These are phyloP conservation scores for Phalloptychus januarius DNA, from an alignment of 2,797 vertebrate species.

Conservation along the genomic window DNA sequence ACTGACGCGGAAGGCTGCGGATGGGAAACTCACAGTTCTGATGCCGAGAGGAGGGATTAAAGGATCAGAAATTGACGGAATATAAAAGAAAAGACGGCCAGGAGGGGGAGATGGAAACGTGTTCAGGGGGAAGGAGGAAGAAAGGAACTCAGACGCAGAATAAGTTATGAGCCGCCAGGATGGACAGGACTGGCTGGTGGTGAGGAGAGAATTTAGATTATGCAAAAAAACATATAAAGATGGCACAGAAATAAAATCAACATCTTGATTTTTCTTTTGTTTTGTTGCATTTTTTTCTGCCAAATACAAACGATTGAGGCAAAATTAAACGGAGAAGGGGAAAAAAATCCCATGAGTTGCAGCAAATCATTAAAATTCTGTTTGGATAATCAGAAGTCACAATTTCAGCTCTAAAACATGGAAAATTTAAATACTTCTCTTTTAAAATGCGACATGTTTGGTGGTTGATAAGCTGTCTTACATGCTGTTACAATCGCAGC, in stretches of 20 bases:
- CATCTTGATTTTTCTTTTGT: not conserved
- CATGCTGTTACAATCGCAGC: too few relatives aligned
- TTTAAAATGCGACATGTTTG: not conserved
- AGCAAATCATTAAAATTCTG: constrained; percentile 24
- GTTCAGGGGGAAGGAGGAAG: constrained; percentile 12
- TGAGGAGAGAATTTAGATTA: constrained; percentile 33
- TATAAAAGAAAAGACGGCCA: constrained; percentile 21
- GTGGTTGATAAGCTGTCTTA: not conserved
- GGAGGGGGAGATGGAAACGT: not conserved
- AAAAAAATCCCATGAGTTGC: constrained; percentile 15
- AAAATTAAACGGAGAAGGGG: constrained; percentile 15
- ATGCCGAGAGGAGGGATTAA: constrained; percentile 36
- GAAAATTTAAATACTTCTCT: constrained; percentile 9
- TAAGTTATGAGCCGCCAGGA: constrained; percentile 39
- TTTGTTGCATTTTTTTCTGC: constrained; percentile 8
- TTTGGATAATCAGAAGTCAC: constrained; percentile 27
- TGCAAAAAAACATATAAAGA: not conserved
- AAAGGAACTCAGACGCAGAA: constrained; percentile 49
- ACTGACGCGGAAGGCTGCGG: constrained; percentile 41
- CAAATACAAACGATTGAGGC: not conserved
- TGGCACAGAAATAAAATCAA: not conserved
- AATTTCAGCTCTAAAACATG: constrained; percentile 17
- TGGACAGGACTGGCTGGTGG: constrained; percentile 44
- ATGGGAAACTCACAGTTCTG: constrained; percentile 14
- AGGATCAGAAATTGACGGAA: constrained; percentile 32